Evolutionary conservation across 2,888 invertebrate genomes (phyloP), one percentile per base, ranked within the genome.

Genomic region (Dolomedes plantarius): DNA sequence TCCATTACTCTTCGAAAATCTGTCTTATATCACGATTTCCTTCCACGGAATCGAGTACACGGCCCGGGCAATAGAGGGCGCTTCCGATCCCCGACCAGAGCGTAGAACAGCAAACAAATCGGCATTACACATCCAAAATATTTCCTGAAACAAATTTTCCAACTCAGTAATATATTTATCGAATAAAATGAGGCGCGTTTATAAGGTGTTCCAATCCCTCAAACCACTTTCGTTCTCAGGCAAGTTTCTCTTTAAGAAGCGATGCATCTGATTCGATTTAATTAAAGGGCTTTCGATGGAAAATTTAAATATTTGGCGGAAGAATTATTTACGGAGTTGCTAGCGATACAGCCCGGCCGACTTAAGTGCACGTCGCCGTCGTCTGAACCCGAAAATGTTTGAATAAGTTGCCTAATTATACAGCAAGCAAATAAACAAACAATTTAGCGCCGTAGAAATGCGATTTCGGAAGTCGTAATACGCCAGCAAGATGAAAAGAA

Each of bases 231-330:
- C 36, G 32, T 19, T 13, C 67, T n/a, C 19, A 67, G 5, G 7
- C 31, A 67, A 67, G 67, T 56, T 56, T 56, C 56, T 19, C 23
- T 56, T 36, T 71, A 82, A 82, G 82, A 82, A 85, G 76, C 64
- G 82, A 62, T 64, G 72, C 62, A 46, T 31, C 72, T 67, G 73
- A 85, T 73, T 77, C 72, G 83, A 85, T 85, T 85, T 85, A 85
- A 85, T 85, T 85, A 85, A 85, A 77, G 72, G 41, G 50, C 77
- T 65, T 65, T 65, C 27, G 72, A 65, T 67, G 73, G 77, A 85
- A 77, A 85, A 85, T 85, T 85, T 85, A 85, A 85, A 85, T 85
- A 85, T 85, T 85, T 85, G 83, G 83, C 77, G 77, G 83, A 85
- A 85, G 83, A 85, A 85, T 85, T 77, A 85, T 85, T 85, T 85